phyloP scores from a whole-genome alignment of 2,113 vertebrate genomes.

The Meriones unguiculatus region DNA sequence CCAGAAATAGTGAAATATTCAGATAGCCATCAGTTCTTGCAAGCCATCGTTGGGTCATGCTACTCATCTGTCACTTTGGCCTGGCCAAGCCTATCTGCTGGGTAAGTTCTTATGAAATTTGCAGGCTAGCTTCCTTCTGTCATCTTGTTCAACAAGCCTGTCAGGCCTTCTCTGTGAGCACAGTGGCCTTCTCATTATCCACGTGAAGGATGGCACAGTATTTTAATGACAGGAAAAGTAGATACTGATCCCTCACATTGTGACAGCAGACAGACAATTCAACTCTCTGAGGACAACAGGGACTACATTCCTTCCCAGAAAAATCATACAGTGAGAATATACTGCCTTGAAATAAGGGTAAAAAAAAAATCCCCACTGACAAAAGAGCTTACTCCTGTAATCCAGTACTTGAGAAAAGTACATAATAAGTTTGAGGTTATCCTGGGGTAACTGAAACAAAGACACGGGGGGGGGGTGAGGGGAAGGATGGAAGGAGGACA shows the following conservation, averaged over 20 bases:
- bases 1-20: background rate
- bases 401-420: background rate
- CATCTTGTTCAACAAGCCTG: background rate
- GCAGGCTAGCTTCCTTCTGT: background rate
- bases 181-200: background rate
- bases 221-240: background rate
- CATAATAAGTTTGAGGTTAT: background rate
- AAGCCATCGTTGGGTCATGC: accelerated
- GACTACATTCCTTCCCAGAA: background rate
- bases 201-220: background rate
- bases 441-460: background rate
- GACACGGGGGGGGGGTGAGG: accelerated
- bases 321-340: background rate
- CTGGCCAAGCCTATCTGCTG: background rate
- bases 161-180: background rate
- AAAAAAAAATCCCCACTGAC: background rate
- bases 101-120: background rate
- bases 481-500: too few relatives aligned
- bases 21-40: background rate
- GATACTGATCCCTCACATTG: accelerated
- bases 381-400: background rate
- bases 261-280: background rate
- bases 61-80: accelerated
- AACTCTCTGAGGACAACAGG: background rate
- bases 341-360: background rate